phyloP scores from a whole-genome alignment of 2,888 invertebrate genomes.

The Volucella zonaria region DNA sequence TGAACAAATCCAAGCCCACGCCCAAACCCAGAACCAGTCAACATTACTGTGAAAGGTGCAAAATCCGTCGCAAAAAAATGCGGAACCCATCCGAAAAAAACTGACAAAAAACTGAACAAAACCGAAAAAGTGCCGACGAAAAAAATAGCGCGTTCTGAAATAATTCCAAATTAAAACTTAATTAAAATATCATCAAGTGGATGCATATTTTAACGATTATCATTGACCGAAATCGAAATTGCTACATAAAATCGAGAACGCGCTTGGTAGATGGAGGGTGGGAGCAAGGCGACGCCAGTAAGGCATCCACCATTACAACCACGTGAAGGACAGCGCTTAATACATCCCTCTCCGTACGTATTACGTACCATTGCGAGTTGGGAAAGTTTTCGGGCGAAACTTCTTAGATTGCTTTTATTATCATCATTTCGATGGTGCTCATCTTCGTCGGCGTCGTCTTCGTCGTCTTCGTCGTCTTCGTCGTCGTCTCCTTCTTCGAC shows the following conservation, averaged over 20 bases:
- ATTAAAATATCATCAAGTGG: conserved; percentile 74
- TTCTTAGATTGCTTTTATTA: conserved; percentile 77
- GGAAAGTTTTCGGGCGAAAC: conserved; percentile 70
- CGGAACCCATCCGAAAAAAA: background rate
- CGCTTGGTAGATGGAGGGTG: conserved; percentile 44
- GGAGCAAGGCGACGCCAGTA: conserved; percentile 62
- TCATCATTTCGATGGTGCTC: conserved; percentile 63
- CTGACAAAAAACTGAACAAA: background rate
- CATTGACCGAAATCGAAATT: conserved; percentile 75
- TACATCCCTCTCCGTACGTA: conserved; percentile 16
- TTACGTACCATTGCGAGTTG: conserved; percentile 19
- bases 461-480: background rate
- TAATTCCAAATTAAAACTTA: conserved; percentile 74
- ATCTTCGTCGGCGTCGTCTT: conserved; percentile 37
- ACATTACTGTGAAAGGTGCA: conserved; percentile 13
- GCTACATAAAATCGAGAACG: conserved; percentile 69
- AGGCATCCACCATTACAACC: background rate
- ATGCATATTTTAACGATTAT: conserved; percentile 75
- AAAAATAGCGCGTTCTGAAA: conserved; percentile 47
- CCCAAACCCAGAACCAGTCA: background rate
- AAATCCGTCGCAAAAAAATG: conserved; percentile 7
- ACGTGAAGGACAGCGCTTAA: conserved; percentile 27
- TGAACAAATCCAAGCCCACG: conserved; percentile 26
- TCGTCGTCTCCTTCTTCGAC: background rate
- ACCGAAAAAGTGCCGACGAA: background rate